Percentiles rank a stretch among this genome's conserved stretches.
Conservation (phyloP, 2,113 vertebrate species). For the Meles meles region DNA sequence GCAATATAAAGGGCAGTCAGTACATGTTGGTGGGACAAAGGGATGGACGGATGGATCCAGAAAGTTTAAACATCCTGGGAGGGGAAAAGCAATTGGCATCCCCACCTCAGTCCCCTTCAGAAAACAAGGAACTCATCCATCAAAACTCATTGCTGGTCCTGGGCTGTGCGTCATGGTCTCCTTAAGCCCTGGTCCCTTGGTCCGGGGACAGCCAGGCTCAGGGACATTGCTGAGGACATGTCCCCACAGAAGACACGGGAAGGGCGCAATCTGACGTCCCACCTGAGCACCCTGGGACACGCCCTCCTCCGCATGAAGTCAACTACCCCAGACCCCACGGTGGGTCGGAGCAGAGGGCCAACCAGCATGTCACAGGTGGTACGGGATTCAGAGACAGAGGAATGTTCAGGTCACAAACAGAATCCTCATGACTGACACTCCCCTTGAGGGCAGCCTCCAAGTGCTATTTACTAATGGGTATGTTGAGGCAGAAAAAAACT, state of each 20-base stretch:
- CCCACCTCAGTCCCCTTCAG: neutral
- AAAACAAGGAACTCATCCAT: neutral
- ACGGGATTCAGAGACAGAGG: too few relatives aligned
- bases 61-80: neutral
- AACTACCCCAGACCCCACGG: neutral
- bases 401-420: neutral
- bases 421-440: neutral
- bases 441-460: neutral
- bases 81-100: neutral
- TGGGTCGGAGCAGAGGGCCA: too few relatives aligned
- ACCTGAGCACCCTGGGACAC: accelerated
- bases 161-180: neutral
- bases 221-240: neutral
- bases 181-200: neutral
- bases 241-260: neutral
- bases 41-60: accelerated
- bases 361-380: accelerated
- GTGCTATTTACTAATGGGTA: too few relatives aligned
- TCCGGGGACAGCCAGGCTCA: neutral
- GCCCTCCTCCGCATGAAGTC: accelerated
- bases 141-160: accelerated
- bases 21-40: neutral
- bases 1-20: neutral
- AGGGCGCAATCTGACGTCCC: too few relatives aligned
- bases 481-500: neutral